These are phyloP conservation scores for Spisula solida DNA, from an alignment of 2,888 invertebrate genomes.

Conservation along the genomic window DNA sequence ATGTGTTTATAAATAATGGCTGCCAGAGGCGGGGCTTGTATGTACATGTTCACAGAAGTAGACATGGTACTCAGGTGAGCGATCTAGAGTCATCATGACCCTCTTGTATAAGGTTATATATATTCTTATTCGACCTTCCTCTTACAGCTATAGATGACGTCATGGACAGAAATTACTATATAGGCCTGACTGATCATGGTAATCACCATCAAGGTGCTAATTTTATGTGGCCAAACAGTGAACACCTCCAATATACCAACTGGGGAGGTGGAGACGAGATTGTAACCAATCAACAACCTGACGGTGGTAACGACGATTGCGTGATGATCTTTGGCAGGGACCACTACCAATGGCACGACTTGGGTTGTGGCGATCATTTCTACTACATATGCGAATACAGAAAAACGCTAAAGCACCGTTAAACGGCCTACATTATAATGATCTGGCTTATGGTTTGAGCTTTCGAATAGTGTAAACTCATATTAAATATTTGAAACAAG, in stretches of 20 bases:
- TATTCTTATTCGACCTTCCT: too few relatives aligned
- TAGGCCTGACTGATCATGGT: neutral
- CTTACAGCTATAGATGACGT: neutral
- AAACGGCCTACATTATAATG: too few relatives aligned
- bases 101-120: too few relatives aligned
- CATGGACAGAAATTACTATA: neutral
- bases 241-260: slow-evolving; percentile 32
- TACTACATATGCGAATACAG: slow-evolving; percentile 40
- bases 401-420: neutral
- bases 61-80: too few relatives aligned
- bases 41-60: too few relatives aligned
- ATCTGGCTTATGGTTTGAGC: too few relatives aligned
- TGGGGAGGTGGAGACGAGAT: slow-evolving; percentile 47
- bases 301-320: slow-evolving; percentile 20
- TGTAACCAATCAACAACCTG: slow-evolving; percentile 4
- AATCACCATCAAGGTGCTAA: too few relatives aligned
- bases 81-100: too few relatives aligned
- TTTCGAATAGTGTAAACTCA: too few relatives aligned
- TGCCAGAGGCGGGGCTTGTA: too few relatives aligned
- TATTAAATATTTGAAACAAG: too few relatives aligned
- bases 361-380: neutral
- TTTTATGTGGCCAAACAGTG: neutral
- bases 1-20: too few relatives aligned
- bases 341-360: slow-evolving; percentile 38
- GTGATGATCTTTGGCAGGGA: slow-evolving; percentile 30